Percentiles rank a stretch among this genome's conserved stretches.
phyloP scores from a whole-genome alignment of 2,888 invertebrate species.

The Mongoloraphidia duomilia region DNA sequence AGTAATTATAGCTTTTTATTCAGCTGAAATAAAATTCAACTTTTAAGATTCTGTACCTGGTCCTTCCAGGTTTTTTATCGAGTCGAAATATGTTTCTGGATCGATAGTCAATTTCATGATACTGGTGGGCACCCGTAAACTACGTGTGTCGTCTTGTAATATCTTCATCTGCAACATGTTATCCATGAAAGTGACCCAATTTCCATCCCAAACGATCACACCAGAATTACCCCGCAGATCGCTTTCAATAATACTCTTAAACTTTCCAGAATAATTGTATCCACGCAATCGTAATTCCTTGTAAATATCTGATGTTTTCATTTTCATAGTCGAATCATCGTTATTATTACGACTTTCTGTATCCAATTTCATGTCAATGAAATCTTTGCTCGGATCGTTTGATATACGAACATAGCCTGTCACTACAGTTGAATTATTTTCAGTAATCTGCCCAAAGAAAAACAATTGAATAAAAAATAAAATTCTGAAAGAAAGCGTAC shows the following conservation, averaged over 20 bases:
- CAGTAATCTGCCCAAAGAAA: too few species aligned
- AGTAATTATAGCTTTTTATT: too few species aligned
- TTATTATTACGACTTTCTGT: too few species aligned
- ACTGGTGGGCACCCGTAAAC: constrained; percentile 60
- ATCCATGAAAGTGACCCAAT: constrained; percentile 82
- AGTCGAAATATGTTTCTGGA: constrained; percentile 40
- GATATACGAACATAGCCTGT: too few species aligned
- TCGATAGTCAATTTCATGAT: constrained; percentile 56
- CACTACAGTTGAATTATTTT: too few species aligned
- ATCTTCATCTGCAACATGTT: constrained; percentile 75
- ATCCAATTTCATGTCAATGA: too few species aligned
- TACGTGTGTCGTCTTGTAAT: constrained; percentile 47
- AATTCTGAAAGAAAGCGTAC: too few species aligned
- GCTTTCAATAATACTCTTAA: constrained; percentile 16
- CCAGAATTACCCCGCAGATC: constrained; percentile 28
- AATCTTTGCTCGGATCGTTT: too few species aligned
- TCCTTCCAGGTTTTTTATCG: constrained; percentile 28
- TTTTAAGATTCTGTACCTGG: constrained; percentile 15
- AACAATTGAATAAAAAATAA: too few species aligned
- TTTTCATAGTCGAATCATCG: neutral
- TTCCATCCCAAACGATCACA: constrained; percentile 53
- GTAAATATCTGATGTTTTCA: constrained; percentile 25
- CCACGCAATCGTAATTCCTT: constrained; percentile 35
- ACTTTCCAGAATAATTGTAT: constrained; percentile 29
- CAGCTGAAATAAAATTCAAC: constrained; percentile 15